Conservation (phyloP, 2,888 invertebrate genomes). For the Melanargia galathea region DNA sequence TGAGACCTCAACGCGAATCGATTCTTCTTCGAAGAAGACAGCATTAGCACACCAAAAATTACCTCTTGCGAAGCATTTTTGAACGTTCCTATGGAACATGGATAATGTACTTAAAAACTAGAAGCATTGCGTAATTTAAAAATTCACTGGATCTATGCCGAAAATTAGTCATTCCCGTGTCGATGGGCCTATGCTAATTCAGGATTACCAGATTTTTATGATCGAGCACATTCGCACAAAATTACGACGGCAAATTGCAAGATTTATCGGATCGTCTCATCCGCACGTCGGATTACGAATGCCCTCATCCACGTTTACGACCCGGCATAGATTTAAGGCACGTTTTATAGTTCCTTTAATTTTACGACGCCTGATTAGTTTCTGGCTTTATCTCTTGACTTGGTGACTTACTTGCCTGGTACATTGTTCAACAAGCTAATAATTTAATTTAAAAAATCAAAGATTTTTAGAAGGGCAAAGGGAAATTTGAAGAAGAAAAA, state of each 20-base stretch:
- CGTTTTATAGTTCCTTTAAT: slow-evolving; percentile 63
- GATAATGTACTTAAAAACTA: too few relatives aligned
- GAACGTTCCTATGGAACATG: too few relatives aligned
- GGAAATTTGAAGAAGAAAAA: too few relatives aligned
- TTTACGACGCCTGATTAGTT: slow-evolving; percentile 62
- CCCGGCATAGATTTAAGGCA: slow-evolving; percentile 51
- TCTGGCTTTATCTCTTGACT: slow-evolving; percentile 25
- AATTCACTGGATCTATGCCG: too few relatives aligned
- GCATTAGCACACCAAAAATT: too few relatives aligned
- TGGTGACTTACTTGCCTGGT: slow-evolving; percentile 6
- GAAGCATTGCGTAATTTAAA: too few relatives aligned
- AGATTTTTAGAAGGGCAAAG: too few relatives aligned
- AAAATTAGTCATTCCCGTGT: neutral
- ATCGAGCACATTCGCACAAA: slow-evolving; percentile 51
- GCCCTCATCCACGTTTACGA: slow-evolving; percentile 63
- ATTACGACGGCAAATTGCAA: slow-evolving; percentile 55
- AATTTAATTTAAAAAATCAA: too few relatives aligned
- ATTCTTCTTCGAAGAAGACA: too few relatives aligned
- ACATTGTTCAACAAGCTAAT: neutral
- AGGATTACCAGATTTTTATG: slow-evolving; percentile 41
- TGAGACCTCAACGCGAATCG: too few relatives aligned
- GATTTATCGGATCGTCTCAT: slow-evolving; percentile 57
- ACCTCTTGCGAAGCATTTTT: too few relatives aligned
- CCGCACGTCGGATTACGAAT: slow-evolving; percentile 59
- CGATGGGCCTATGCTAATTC: slow-evolving; percentile 33